These are phyloP conservation scores for Diachasmimorpha longicaudata DNA, from an alignment of 1,140 invertebrate species.

Conservation along the genomic window DNA sequence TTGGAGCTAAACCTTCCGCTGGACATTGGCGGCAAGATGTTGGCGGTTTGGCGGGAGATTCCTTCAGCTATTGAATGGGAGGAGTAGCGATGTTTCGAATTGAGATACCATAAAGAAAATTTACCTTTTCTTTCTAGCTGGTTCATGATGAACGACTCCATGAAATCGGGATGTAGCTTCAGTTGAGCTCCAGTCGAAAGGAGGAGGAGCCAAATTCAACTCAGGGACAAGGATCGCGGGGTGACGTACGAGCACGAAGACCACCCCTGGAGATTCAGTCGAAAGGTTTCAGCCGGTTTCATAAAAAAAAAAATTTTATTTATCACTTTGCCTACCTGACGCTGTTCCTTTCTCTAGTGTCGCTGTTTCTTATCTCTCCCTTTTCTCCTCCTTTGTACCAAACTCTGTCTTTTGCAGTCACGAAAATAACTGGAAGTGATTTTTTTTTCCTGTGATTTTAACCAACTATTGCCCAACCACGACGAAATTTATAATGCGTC, in stretches of 20 bases:
- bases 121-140: neutral
- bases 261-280: conserved; percentile 55
- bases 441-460: conserved; percentile 36
- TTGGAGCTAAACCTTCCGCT: neutral
- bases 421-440: conserved; percentile 27
- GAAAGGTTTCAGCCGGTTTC: conserved; percentile 50
- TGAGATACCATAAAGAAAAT: neutral
- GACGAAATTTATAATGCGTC: conserved; percentile 48
- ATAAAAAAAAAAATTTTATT: conserved; percentile 51
- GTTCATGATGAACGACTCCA: conserved; percentile 11
- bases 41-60: no score
- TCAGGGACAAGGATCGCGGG: conserved; percentile 37
- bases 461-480: conserved; percentile 46
- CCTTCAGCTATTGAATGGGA: neutral
- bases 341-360: conserved; percentile 21
- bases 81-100: neutral
- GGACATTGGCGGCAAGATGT: neutral
- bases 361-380: conserved; percentile 17
- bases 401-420: conserved; percentile 15
- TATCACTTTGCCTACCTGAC: conserved; percentile 50
- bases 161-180: neutral
- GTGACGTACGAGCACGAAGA: conserved; percentile 57
- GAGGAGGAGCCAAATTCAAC: conserved; percentile 42
- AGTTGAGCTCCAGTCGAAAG: conserved; percentile 14
- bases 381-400: conserved; percentile 19